A percentile compares a stretch with the other conserved stretches of the same genome.
Conservation (phyloP, 2,113 vertebrate genomes). For the Amblyornis subalaris region DNA sequence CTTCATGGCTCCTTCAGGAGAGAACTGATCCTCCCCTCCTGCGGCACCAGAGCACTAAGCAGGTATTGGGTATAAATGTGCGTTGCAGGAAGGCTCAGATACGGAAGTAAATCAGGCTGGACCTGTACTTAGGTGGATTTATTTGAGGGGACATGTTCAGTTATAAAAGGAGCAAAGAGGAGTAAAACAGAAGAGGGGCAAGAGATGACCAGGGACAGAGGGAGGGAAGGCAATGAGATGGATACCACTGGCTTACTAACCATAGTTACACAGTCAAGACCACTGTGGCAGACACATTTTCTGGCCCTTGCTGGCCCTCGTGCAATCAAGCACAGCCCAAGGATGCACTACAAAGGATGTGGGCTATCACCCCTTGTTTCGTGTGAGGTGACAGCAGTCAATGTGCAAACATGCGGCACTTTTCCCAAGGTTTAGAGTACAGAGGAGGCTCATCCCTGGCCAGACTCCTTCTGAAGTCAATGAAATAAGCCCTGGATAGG, state of each 20-base stretch:
- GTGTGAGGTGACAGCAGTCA: not conserved
- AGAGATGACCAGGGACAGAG: not conserved
- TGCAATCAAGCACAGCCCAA: not conserved
- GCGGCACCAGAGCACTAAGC: not conserved
- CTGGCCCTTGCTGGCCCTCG: not conserved
- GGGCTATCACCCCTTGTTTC: not conserved
- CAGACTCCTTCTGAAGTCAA: not conserved
- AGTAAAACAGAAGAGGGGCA: not conserved
- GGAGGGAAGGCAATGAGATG: not conserved
- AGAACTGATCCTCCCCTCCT: not conserved
- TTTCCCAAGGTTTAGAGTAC: not conserved
- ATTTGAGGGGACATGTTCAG: not conserved
- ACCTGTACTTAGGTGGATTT: not conserved
- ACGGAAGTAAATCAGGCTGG: not conserved
- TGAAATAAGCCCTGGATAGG: not conserved
- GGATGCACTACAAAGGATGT: rapidly evolving
- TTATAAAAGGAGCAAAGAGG: not conserved
- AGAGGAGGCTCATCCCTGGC: not conserved
- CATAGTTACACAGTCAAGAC: not conserved
- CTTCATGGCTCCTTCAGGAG: not conserved
- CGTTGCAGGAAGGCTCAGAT: not conserved
- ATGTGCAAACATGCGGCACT: rapidly evolving
- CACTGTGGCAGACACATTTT: not conserved
- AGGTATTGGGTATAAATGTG: not conserved
- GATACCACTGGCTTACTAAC: not conserved